A percentile compares a stretch with the other conserved stretches of the same genome.
Conservation (phyloP, 2,888 invertebrate genomes). For the Isotomurus palustris region DNA sequence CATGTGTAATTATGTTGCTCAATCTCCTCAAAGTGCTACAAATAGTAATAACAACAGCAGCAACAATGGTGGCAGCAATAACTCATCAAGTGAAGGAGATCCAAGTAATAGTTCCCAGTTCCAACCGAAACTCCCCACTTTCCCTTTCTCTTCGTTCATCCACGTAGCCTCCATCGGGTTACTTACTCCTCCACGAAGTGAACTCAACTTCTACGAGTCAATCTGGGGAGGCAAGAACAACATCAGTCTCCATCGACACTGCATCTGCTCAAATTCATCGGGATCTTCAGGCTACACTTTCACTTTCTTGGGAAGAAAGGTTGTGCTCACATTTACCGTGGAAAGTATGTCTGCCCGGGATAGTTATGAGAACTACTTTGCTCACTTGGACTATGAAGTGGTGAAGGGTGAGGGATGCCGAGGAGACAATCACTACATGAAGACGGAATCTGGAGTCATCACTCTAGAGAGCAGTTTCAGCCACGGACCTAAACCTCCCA, state of each 20-base stretch:
- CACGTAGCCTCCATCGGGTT: background rate
- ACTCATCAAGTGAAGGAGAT: too few species aligned
- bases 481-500: constrained; percentile 37
- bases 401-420: constrained; percentile 35
- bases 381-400: constrained; percentile 38
- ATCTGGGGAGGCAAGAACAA: constrained; percentile 43
- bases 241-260: constrained; percentile 36
- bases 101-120: too few species aligned
- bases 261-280: constrained; percentile 43
- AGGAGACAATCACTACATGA: constrained; percentile 44
- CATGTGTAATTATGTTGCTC: constrained; percentile 34
- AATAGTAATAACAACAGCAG: too few species aligned
- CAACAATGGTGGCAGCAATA: too few species aligned
- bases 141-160: background rate
- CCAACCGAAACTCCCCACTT: background rate
- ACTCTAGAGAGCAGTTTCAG: constrained; percentile 40
- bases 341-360: constrained; percentile 41
- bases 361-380: constrained; percentile 43
- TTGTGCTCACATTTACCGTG: constrained; percentile 33
- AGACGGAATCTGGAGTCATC: constrained; percentile 42
- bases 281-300: constrained; percentile 31
- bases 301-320: constrained; percentile 40
- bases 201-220: constrained; percentile 36
- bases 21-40: too few species aligned
- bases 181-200: constrained; percentile 15